Conservation (phyloP, 2,797 vertebrate species). For the Poeciliopsis turneri region DNA sequence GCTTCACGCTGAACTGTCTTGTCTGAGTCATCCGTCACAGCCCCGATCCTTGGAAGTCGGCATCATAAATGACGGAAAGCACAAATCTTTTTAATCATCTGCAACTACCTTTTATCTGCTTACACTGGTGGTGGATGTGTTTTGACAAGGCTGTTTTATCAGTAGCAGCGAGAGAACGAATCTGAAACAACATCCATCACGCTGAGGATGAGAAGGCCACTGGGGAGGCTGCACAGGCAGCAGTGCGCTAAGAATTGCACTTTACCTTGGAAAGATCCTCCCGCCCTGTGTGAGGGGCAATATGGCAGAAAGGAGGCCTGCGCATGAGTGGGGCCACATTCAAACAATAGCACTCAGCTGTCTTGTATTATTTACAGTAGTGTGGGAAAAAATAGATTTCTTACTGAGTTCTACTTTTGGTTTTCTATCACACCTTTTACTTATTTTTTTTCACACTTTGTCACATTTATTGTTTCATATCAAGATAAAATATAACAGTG, state of each 20-base stretch:
- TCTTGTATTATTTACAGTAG: slow-evolving; percentile 58
- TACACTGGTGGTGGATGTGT: slow-evolving; percentile 49
- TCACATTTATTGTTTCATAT: background rate
- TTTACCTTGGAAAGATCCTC: slow-evolving; percentile 50
- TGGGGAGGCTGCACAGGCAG: slow-evolving; percentile 50
- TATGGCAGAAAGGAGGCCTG: slow-evolving; percentile 23
- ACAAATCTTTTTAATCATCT: slow-evolving; percentile 75
- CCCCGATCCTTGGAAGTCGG: slow-evolving; percentile 60
- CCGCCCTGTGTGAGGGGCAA: slow-evolving; percentile 21
- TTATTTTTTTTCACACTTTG: background rate
- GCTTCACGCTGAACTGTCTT: slow-evolving; percentile 63
- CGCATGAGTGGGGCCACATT: slow-evolving; percentile 15
- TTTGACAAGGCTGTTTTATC: slow-evolving; percentile 72
- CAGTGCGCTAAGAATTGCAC: slow-evolving; percentile 48
- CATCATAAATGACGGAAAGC: slow-evolving; percentile 58
- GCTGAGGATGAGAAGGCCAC: slow-evolving; percentile 50
- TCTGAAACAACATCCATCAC: slow-evolving; percentile 77
- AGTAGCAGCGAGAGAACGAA: slow-evolving; percentile 44
- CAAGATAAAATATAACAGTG: background rate
- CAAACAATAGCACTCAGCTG: slow-evolving; percentile 56
- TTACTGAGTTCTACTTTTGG: background rate
- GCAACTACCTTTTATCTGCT: slow-evolving; percentile 70
- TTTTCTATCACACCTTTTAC: background rate
- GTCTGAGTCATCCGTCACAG: slow-evolving; percentile 73
- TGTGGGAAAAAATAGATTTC: background rate